phyloP scores from a whole-genome alignment of 92 coral and sea anemone genomes.

The Epizoanthus illoricatus region DNA sequence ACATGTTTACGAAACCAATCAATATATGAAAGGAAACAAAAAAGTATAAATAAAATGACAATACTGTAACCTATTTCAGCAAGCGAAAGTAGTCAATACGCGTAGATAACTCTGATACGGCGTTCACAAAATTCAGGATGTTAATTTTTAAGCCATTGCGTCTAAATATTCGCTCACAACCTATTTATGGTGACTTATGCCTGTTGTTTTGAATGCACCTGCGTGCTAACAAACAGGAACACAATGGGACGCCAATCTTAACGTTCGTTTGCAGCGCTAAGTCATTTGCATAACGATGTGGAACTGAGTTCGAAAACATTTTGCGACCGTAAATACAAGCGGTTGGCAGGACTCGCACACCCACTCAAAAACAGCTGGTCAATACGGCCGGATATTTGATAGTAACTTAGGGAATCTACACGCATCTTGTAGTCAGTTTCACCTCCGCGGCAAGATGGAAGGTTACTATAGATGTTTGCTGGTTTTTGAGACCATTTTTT shows the following conservation, averaged over 20 bases:
- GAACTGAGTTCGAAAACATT: constrained; percentile 13
- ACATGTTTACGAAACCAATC: constrained; percentile 3
- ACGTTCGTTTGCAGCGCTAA: constrained; percentile 1
- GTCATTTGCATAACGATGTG: constrained; percentile 36
- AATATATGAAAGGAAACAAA: constrained; percentile 1
- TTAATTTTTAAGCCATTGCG: neutral
- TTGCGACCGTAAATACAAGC: constrained; percentile 23
- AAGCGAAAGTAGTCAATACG: neutral
- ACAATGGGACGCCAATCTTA: constrained; percentile 27
- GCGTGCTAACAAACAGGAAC: constrained; percentile 18
- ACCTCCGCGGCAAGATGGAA: constrained; percentile 19
- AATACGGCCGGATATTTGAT: neutral
- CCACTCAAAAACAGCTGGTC: neutral
- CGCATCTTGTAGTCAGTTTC: neutral
- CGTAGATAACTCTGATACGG: neutral
- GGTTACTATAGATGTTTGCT: constrained; percentile 56
- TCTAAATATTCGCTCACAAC: neutral
- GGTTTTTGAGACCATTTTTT: constrained; percentile 60
- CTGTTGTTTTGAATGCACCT: constrained; percentile 22
- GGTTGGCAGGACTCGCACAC: constrained; percentile 9
- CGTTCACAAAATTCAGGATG: neutral
- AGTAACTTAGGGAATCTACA: neutral
- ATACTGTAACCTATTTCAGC: neutral
- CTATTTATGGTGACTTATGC: constrained; percentile 15
- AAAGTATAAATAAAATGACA: neutral